Conservation (phyloP, 30 jellyfish, hydroid and myxozoan genomes). For the Chrysaora quinquecirrha region DNA sequence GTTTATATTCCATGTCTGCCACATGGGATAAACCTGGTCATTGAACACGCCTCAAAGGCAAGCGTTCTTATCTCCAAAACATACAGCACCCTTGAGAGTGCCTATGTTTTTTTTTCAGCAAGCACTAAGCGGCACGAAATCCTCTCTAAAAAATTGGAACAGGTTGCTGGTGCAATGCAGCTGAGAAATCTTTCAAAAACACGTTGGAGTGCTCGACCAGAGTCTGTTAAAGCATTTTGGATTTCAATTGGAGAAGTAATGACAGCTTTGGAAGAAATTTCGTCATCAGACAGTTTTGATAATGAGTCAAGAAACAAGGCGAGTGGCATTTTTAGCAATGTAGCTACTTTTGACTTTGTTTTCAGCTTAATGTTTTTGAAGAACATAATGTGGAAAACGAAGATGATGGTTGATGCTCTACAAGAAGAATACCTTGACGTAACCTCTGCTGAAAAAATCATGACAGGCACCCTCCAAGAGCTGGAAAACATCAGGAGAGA, state of each 20-base stretch:
- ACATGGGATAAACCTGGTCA: no score
- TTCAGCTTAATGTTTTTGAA: not conserved
- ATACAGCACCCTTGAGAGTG: constrained; percentile 1
- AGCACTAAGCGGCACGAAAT: no score
- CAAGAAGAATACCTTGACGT: not conserved
- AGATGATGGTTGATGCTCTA: constrained; percentile 1
- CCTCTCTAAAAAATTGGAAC: no score
- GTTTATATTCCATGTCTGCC: no score
- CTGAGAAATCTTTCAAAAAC: no score
- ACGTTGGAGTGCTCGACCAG: no score
- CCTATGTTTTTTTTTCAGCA: no score
- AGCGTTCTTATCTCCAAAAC: not conserved
- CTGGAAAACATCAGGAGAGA: constrained; percentile 1
- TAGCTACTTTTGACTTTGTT: not conserved
- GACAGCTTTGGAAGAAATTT: not conserved
- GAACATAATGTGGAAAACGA: not conserved
- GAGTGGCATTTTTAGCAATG: not conserved
- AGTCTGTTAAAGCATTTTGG: no score
- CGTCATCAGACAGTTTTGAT: not conserved
- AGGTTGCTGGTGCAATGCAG: no score
- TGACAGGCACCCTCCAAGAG: not conserved
- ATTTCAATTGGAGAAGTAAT: not conserved
- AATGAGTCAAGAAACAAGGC: no score
- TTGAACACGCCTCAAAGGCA: no score
- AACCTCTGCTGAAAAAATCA: not conserved